Percentiles rank a stretch among this genome's conserved stretches.
phyloP scores from a whole-genome alignment of 2,888 invertebrate species.

The Sympetrum striolatum region DNA sequence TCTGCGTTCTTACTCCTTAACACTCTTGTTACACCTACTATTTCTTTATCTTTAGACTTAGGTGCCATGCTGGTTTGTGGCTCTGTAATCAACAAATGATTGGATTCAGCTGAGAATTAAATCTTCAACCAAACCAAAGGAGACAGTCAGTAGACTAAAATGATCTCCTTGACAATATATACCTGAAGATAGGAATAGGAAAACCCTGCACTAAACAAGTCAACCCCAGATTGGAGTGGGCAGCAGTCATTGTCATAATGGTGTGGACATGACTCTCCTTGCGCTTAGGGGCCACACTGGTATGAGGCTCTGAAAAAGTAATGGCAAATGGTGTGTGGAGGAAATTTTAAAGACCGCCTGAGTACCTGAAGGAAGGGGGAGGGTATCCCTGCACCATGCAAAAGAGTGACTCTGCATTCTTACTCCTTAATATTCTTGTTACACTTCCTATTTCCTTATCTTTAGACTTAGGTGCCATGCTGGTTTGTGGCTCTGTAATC shows the following conservation, averaged over 20 bases:
- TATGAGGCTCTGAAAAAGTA: conserved; percentile 58
- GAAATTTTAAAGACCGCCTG: conserved; percentile 34
- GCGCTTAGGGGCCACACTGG: conserved; percentile 59
- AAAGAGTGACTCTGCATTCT: conserved; percentile 64
- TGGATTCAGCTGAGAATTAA: too few relatives aligned
- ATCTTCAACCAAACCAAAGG: too few relatives aligned
- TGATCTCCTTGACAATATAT: conserved; percentile 52
- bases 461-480: conserved; percentile 50
- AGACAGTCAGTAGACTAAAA: neutral
- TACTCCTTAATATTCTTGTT: conserved; percentile 45
- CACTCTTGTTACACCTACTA: conserved; percentile 47
- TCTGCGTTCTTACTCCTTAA: conserved; percentile 55
- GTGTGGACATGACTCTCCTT: conserved; percentile 57
- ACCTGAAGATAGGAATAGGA: conserved; percentile 73
- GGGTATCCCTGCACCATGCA: conserved; percentile 72
- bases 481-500: conserved; percentile 50
- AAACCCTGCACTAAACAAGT: conserved; percentile 73
- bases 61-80: conserved; percentile 51
- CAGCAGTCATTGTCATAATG: conserved; percentile 52
- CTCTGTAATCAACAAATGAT: conserved; percentile 47
- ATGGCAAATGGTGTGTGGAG: conserved; percentile 55
- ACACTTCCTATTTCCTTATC: conserved; percentile 50
- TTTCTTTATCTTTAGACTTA: conserved; percentile 50
- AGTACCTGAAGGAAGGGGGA: conserved; percentile 50
- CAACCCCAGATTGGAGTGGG: conserved; percentile 65